Evolutionary conservation across 2,888 invertebrate species (phyloP).

Genomic region (Drosophila barbarae): DNA sequence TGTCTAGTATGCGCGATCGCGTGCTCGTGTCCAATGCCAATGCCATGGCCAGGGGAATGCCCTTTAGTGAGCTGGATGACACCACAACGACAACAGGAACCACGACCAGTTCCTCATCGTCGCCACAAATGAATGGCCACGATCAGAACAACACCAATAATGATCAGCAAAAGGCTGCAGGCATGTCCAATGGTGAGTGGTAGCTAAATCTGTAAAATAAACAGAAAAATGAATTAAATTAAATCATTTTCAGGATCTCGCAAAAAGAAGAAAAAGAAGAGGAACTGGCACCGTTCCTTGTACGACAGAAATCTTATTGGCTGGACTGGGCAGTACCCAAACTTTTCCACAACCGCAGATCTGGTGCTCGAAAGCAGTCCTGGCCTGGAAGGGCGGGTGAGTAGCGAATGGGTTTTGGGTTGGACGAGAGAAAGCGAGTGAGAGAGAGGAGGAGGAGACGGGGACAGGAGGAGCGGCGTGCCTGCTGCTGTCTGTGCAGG

Average conservation of each 20-base stretch:
- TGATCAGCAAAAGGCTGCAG: neutral
- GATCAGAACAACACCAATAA: neutral
- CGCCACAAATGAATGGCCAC: slow-evolving; percentile 10
- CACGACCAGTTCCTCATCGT: slow-evolving; percentile 9
- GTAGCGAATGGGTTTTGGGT: slow-evolving; percentile 1
- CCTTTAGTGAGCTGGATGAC: slow-evolving; percentile 12
- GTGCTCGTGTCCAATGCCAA: slow-evolving; percentile 25
- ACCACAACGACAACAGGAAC: neutral
- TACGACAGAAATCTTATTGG: slow-evolving; percentile 7
- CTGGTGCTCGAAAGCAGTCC: neutral
- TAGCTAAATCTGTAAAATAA: neutral
- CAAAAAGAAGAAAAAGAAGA: slow-evolving; percentile 18
- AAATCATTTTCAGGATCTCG: neutral
- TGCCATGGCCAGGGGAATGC: slow-evolving; percentile 8
- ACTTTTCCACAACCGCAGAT: neutral
- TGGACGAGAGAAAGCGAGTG: too few relatives aligned
- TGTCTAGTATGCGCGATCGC: slow-evolving; percentile 14
- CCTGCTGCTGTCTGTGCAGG: slow-evolving; percentile 9
- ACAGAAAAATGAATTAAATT: neutral
- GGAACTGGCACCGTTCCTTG: too few relatives aligned
- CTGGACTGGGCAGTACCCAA: slow-evolving; percentile 8
- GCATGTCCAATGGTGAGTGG: slow-evolving; percentile 2
- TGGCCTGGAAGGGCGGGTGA: slow-evolving; percentile 5
- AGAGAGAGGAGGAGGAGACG: neutral
- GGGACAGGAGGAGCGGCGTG: neutral